Evolutionary conservation across 2,888 invertebrate species (phyloP), one percentile per base, ranked within the genome.

Genomic region (Capitulum mitella): DNA sequence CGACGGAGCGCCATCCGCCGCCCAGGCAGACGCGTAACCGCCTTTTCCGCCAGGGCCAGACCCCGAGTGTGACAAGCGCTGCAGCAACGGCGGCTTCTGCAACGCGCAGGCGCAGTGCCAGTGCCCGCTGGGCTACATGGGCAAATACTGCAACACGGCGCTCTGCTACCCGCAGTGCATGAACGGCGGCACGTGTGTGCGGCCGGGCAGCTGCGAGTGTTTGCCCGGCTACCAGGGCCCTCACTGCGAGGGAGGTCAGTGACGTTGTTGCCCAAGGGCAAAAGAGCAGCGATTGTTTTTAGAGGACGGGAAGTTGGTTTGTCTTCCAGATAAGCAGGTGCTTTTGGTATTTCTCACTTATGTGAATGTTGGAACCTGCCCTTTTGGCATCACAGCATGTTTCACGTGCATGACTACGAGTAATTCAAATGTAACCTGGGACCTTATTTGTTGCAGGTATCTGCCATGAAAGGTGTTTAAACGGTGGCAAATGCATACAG

Each of bases 401-500:
- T n/a, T n/a, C n/a, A n/a, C n/a, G n/a, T n/a, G n/a, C n/a, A n/a
- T n/a, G n/a, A n/a, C n/a, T n/a, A n/a, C n/a, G n/a, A n/a, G n/a
- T n/a, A n/a, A n/a, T n/a, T n/a, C n/a, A n/a, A n/a, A n/a, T n/a
- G n/a, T n/a, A n/a, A n/a, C n/a, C n/a, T n/a, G n/a, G n/a, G n/a
- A n/a, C n/a, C n/a, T n/a, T n/a, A n/a, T n/a, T n/a, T 81, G 78
- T 87, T 87, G 64, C 87, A 95, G 95, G 95, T 82, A 95, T 96
- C 84, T 97, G 97, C 86, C 89, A 91, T 29, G 91, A 95, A 83
- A 95, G 94, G 85, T 97, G 97, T 86, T 87, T 93, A 81, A 97
- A 97, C 85, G 95, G 96, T 34, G 97, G 97, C 8, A 95, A 95
- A 86, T 97, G 97, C 85, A 90, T 96, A 83, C 95, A 95, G 85